These are phyloP conservation scores for Archaeoteleia sp. DNA, from an alignment of 2,888 invertebrate species.

Conservation along the genomic window DNA sequence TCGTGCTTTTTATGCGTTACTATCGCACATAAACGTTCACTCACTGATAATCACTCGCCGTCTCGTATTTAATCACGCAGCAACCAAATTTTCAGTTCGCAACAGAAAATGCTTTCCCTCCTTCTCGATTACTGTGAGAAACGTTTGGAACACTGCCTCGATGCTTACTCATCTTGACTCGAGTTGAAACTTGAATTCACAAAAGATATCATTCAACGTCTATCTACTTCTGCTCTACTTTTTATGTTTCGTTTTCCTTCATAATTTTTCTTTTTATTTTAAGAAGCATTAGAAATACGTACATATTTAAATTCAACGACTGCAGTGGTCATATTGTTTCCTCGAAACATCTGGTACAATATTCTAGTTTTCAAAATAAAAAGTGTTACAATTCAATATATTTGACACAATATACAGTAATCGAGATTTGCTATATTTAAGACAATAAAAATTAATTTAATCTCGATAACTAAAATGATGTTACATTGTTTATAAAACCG, in stretches of 20 bases:
- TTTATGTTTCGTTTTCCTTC: slow-evolving; percentile 28
- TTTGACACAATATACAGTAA: too few relatives aligned
- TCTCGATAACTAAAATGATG: too few relatives aligned
- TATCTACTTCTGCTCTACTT: slow-evolving; percentile 12
- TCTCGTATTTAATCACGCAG: slow-evolving; percentile 23
- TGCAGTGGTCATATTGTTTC: slow-evolving; percentile 19
- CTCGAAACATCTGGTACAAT: slow-evolving; percentile 11
- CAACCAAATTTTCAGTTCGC: slow-evolving; percentile 39
- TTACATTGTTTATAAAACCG: too few relatives aligned
- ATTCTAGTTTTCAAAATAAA: too few relatives aligned
- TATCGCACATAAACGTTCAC: slow-evolving; percentile 52
- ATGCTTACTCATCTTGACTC: slow-evolving; percentile 50
- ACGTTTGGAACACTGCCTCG: slow-evolving; percentile 48
- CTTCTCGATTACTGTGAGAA: slow-evolving; percentile 44
- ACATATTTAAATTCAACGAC: slow-evolving; percentile 30
- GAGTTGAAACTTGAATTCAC: slow-evolving; percentile 36
- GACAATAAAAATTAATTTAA: too few relatives aligned
- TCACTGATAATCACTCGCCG: slow-evolving; percentile 33
- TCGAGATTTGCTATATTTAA: too few relatives aligned
- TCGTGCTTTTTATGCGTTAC: background rate
- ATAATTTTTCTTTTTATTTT: slow-evolving; percentile 36
- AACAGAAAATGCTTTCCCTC: slow-evolving; percentile 37
- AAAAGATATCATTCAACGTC: slow-evolving; percentile 50
- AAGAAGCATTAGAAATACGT: slow-evolving; percentile 37
- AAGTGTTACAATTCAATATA: too few relatives aligned